These are phyloP conservation scores for Platycheirus albimanus DNA, from an alignment of 2,888 invertebrate genomes.

Conservation along the genomic window DNA sequence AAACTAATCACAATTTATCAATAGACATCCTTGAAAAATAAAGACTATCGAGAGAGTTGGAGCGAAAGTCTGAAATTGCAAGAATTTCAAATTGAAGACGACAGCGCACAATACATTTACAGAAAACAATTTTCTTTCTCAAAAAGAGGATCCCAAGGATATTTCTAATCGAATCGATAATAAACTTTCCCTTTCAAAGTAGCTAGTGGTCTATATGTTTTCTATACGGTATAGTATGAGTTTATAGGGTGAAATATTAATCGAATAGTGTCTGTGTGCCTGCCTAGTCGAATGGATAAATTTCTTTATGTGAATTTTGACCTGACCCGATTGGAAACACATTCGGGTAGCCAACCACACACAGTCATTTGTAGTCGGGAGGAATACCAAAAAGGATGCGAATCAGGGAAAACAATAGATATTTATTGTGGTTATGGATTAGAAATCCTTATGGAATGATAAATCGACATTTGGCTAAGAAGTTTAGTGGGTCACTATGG, in stretches of 20 bases:
- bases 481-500: constrained; percentile 22
- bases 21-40: constrained; percentile 25
- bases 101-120: constrained; percentile 8
- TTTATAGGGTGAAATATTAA: background rate
- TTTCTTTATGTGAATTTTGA: constrained; percentile 33
- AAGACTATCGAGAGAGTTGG: constrained; percentile 11
- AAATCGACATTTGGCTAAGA: constrained; percentile 24
- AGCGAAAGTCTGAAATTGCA: constrained; percentile 27
- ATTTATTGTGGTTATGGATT: constrained; percentile 35
- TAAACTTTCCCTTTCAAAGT: too few species aligned
- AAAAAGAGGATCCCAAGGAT: constrained; percentile 6
- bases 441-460: constrained; percentile 20
- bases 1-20: constrained; percentile 40
- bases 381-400: background rate
- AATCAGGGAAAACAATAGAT: background rate
- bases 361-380: background rate
- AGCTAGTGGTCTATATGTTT: too few species aligned
- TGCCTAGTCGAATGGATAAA: constrained; percentile 29
- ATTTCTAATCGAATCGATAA: constrained; percentile 25
- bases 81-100: constrained; percentile 31
- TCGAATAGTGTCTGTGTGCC: too few species aligned
- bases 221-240: too few species aligned
- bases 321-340: constrained; percentile 33
- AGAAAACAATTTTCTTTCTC: constrained; percentile 4
- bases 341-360: constrained; percentile 23